phyloP scores from a whole-genome alignment of 2,797 vertebrate genomes.

The Enteromius viviparus region DNA sequence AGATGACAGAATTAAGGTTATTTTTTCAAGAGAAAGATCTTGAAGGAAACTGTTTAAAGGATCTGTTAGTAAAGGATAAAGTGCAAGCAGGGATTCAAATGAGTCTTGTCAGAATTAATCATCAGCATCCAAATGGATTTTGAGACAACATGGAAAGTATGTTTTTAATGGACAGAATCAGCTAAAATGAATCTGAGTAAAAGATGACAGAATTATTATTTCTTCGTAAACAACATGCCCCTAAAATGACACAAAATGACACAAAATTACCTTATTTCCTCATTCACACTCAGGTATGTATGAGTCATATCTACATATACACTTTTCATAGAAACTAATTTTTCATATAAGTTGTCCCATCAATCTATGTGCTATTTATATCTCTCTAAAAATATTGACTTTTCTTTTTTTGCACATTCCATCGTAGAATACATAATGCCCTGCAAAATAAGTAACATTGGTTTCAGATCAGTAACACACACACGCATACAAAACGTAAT shows the following conservation, averaged over 20 bases:
- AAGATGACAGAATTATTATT: not conserved
- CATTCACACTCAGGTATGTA: not conserved
- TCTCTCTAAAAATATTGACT: not conserved
- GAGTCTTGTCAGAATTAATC: not conserved
- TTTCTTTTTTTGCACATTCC: not conserved
- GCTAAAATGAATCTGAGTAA: not conserved
- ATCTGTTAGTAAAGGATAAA: conserved; percentile 30
- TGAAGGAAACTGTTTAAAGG: conserved; percentile 22
- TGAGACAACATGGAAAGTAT: not conserved
- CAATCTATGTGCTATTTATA: too few relatives aligned
- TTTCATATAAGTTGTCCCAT: not conserved
- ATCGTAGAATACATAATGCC: not conserved
- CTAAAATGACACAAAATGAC: not conserved
- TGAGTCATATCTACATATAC: not conserved
- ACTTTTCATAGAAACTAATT: not conserved
- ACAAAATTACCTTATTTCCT: not conserved
- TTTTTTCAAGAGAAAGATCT: conserved; percentile 22
- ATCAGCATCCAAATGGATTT: not conserved
- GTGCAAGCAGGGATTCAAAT: conserved; percentile 22
- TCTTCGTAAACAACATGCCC: not conserved
- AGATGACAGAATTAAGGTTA: conserved; percentile 41
- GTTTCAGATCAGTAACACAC: not conserved
- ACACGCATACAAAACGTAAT: not conserved
- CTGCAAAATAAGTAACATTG: not conserved
- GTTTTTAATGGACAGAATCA: too few relatives aligned